These are phyloP conservation scores for Lepus americanus DNA, from an alignment of 2,113 vertebrate species.

Conservation along the genomic window DNA sequence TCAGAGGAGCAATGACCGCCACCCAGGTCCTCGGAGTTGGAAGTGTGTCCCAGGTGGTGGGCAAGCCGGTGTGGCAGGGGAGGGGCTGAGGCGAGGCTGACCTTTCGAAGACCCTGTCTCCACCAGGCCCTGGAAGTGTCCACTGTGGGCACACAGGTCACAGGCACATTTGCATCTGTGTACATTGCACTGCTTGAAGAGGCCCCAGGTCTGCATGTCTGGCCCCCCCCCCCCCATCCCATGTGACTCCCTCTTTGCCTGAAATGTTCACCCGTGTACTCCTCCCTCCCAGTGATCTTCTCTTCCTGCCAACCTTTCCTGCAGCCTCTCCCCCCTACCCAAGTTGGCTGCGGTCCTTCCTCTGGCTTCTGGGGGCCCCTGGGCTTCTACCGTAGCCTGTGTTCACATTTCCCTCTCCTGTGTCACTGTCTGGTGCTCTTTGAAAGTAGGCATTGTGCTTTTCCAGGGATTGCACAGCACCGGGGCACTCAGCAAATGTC, in stretches of 20 bases:
- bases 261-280: neutral
- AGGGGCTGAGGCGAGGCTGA: neutral
- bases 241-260: too few species aligned
- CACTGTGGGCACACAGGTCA: neutral
- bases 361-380: neutral
- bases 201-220: neutral
- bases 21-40: neutral
- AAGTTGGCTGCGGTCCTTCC: neutral
- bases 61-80: neutral
- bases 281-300: neutral
- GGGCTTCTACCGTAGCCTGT: neutral
- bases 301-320: neutral
- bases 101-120: neutral
- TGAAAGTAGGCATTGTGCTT: neutral
- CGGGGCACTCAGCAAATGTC: neutral
- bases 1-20: neutral
- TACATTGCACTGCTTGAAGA: neutral
- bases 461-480: neutral
- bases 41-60: neutral
- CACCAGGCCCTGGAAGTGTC: neutral
- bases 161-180: neutral
- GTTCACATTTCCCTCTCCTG: neutral
- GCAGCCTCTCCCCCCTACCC: neutral
- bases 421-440: neutral
- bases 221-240: neutral